Percentiles rank a stretch among this genome's conserved stretches.
Conservation (phyloP, 1,140 invertebrate genomes). For the Anastrepha ludens region DNA sequence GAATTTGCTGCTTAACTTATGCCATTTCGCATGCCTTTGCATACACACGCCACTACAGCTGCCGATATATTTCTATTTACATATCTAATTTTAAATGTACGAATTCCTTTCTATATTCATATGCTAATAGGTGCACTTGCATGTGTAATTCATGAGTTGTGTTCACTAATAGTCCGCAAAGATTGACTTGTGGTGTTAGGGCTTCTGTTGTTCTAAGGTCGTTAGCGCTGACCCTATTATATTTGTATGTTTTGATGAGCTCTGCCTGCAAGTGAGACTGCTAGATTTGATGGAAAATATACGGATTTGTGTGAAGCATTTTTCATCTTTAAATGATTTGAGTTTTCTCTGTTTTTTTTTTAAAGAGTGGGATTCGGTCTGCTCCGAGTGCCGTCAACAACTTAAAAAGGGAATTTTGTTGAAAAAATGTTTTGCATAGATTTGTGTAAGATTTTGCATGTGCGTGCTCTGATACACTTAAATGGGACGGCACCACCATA, state of each 20-base stretch:
- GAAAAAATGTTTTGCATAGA: too few relatives aligned
- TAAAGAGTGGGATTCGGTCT: too few relatives aligned
- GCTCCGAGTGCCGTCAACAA: too few relatives aligned
- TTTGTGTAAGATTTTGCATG: too few relatives aligned
- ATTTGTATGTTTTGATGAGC: not conserved
- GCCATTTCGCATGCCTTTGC: not conserved
- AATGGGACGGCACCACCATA: too few relatives aligned
- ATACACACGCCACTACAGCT: not conserved
- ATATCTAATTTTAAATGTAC: not conserved
- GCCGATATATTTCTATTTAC: not conserved
- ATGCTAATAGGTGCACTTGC: constrained; percentile 23
- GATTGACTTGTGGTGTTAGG: constrained; percentile 34
- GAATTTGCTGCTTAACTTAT: constrained; percentile 45
- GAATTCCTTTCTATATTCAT: not conserved
- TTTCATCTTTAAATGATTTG: not conserved
- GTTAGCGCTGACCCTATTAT: not conserved
- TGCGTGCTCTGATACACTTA: too few relatives aligned
- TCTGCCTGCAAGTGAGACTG: not conserved
- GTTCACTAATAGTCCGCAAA: constrained; percentile 22
- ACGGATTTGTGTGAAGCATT: not conserved
- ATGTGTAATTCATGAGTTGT: constrained; percentile 44
- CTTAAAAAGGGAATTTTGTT: too few relatives aligned
- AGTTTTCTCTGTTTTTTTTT: too few relatives aligned
- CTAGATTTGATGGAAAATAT: not conserved
- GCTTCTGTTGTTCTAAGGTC: not conserved